Evolutionary conservation across 2,888 invertebrate genomes (phyloP).

Genomic region (Mesorhabditis spiculigera): DNA sequence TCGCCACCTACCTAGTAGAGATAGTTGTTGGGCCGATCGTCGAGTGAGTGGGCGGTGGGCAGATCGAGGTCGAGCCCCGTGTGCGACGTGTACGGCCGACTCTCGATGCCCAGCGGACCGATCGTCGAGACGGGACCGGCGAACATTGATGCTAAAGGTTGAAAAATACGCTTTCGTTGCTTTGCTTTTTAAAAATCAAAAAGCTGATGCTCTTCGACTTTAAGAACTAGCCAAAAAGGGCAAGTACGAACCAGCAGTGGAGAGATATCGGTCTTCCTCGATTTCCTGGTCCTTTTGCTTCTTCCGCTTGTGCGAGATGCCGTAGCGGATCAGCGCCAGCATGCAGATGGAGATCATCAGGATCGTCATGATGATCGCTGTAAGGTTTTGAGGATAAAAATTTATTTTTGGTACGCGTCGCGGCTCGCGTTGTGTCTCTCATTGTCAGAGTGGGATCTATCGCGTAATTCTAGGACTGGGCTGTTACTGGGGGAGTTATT

Average conservation of each 20-base stretch:
- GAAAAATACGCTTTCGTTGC: too few relatives aligned
- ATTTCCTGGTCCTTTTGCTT: conserved; percentile 56
- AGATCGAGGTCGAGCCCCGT: conserved; percentile 49
- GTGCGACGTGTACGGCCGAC: conserved; percentile 42
- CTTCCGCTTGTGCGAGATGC: conserved; percentile 55
- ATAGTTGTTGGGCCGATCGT: conserved; percentile 49
- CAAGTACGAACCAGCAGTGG: conserved; percentile 33
- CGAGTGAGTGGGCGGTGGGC: conserved; percentile 52
- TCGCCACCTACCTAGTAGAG: conserved; percentile 29
- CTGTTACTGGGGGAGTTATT: too few relatives aligned
- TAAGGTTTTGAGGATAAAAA: conserved; percentile 12
- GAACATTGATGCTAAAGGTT: conserved; percentile 44
- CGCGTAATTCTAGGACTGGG: too few relatives aligned
- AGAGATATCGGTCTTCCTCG: conserved; percentile 51
- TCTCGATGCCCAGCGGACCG: conserved; percentile 18
- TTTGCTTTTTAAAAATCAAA: too few relatives aligned
- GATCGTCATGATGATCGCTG: conserved; percentile 57
- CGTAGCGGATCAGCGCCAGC: conserved; percentile 56
- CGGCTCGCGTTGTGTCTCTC: too few relatives aligned
- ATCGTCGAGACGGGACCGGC: conserved; percentile 29
- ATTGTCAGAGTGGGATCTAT: too few relatives aligned
- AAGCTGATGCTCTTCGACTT: not conserved
- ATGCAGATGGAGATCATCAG: conserved; percentile 54
- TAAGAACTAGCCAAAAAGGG: not conserved
- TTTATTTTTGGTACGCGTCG: too few relatives aligned